Evolutionary conservation across 2,888 invertebrate genomes (phyloP).

Genomic region (Eilema caniola): DNA sequence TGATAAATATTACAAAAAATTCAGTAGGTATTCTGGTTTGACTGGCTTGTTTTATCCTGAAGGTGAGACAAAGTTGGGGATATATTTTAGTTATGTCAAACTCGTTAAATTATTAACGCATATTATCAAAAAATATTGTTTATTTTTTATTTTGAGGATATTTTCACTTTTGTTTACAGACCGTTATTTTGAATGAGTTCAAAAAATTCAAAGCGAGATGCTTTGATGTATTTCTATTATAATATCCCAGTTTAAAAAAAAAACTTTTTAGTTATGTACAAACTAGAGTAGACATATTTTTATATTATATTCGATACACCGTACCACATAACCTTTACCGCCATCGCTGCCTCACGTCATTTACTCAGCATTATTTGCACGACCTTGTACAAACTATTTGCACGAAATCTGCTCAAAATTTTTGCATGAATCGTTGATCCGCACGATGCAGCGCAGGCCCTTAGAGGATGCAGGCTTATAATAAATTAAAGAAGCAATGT

Average conservation of each 20-base stretch:
- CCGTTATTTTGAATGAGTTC: neutral
- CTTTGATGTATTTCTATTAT: neutral
- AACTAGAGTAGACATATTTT: neutral
- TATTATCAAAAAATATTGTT: no score
- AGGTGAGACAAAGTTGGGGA: no score
- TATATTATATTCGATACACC: neutral
- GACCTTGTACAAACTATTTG: no score
- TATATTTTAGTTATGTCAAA: no score
- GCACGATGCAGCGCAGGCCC: neutral
- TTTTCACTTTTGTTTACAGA: neutral
- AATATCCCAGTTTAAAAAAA: neutral
- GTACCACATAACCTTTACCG: neutral
- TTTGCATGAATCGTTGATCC: no score
- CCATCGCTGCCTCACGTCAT: no score
- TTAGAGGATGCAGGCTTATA: conserved; percentile 5
- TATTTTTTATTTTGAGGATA: no score
- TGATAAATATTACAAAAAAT: neutral
- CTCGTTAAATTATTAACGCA: no score
- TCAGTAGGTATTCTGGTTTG: no score
- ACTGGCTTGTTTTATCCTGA: no score
- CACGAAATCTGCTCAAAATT: no score
- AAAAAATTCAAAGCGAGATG: neutral
- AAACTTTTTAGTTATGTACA: neutral
- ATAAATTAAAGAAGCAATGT: conserved; percentile 7
- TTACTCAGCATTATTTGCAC: no score